These are phyloP conservation scores for Edolisoma coerulescens DNA, from an alignment of 2,113 vertebrate genomes.

Conservation along the genomic window DNA sequence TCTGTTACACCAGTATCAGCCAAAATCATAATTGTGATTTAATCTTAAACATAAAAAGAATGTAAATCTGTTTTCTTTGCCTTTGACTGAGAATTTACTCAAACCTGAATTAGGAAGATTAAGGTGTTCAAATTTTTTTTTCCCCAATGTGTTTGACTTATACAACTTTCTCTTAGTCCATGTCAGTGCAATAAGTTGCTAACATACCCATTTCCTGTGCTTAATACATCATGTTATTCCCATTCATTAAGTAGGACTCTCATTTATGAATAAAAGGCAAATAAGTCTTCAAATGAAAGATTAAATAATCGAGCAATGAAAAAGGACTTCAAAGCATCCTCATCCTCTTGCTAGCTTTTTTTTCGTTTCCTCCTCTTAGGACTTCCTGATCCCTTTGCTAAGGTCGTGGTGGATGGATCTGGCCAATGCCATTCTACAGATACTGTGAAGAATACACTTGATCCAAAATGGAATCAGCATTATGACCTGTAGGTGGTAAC, in stretches of 20 bases:
- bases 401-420: conserved; percentile 97
- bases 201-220: background rate
- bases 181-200: background rate
- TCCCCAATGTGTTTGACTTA: background rate
- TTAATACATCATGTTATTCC: background rate
- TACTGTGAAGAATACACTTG: conserved; percentile 99
- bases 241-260: background rate
- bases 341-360: background rate
- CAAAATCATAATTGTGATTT: background rate
- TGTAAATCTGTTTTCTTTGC: background rate
- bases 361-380: conserved; percentile 73
- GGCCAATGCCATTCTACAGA: conserved; percentile 99
- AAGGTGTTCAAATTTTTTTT: background rate
- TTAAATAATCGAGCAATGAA: background rate
- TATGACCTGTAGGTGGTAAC: conserved; percentile 94
- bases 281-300: background rate
- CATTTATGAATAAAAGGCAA: background rate
- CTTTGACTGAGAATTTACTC: background rate
- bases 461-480: conserved; percentile 99
- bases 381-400: conserved; percentile 97
- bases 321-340: background rate
- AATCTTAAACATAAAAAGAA: background rate
- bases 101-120: background rate
- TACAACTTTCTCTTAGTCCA: background rate
- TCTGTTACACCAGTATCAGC: background rate